Evolutionary conservation across 2,113 vertebrate species (phyloP).

Genomic region (Camelus bactrianus): DNA sequence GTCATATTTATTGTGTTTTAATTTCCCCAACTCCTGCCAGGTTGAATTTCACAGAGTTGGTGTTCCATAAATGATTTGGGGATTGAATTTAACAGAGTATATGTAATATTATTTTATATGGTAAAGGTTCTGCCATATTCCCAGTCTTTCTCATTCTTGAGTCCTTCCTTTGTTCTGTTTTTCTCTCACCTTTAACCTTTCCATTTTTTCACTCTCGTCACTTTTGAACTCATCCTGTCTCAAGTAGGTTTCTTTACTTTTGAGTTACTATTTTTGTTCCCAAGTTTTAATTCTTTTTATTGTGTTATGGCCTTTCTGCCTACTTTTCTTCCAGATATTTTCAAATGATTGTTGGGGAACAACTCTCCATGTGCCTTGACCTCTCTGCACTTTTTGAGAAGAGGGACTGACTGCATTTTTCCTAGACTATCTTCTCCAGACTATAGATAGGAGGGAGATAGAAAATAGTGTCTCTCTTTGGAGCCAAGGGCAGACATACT

Average conservation of each 20-base stretch:
- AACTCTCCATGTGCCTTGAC: background rate
- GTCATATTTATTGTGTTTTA: constrained; percentile 18
- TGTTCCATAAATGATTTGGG: background rate
- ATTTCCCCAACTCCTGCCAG: background rate
- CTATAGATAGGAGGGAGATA: background rate
- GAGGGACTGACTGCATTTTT: background rate
- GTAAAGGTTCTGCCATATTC: background rate
- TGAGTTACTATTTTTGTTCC: background rate
- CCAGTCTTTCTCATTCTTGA: constrained; percentile 13
- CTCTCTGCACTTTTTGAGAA: constrained; percentile 18
- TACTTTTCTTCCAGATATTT: constrained; percentile 27
- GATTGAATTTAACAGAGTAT: background rate
- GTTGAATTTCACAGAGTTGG: background rate
- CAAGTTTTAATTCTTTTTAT: background rate
- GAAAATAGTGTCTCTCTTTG: background rate
- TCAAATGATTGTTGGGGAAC: background rate
- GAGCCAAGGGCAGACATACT: background rate
- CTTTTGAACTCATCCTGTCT: constrained; percentile 11
- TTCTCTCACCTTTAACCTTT: background rate
- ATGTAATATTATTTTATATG: background rate
- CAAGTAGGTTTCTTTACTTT: background rate
- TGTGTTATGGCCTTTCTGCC: background rate
- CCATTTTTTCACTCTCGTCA: background rate
- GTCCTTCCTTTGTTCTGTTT: background rate
- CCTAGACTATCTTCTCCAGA: background rate